These are phyloP conservation scores for Cervus canadensis DNA, from an alignment of 2,113 vertebrate genomes.

Conservation along the genomic window DNA sequence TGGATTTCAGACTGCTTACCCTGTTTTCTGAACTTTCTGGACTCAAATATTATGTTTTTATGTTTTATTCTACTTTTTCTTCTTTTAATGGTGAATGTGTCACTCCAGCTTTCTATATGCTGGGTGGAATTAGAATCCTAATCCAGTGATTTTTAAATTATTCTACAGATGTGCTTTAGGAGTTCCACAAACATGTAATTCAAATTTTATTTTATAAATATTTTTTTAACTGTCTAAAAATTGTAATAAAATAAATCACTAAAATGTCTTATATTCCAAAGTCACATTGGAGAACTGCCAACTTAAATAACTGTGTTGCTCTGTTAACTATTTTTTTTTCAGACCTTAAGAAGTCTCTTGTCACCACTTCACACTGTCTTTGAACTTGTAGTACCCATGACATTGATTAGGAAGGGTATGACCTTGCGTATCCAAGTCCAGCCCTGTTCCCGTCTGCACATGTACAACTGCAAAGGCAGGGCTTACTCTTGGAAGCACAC, in stretches of 20 bases:
- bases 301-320: neutral
- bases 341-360: neutral
- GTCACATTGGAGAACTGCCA: neutral
- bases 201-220: constrained; percentile 2
- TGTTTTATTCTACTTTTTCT: neutral
- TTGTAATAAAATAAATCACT: neutral
- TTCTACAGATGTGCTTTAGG: neutral
- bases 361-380: neutral
- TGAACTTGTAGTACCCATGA: neutral
- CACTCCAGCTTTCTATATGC: neutral
- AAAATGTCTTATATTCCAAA: neutral
- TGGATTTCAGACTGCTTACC: neutral
- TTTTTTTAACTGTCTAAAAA: constrained; percentile 34
- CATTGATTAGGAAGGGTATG: neutral
- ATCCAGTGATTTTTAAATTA: neutral
- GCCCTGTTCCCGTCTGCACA: neutral
- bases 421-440: neutral
- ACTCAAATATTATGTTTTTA: neutral
- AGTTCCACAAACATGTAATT: neutral
- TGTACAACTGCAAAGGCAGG: neutral
- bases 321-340: neutral
- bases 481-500: neutral
- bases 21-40: neutral
- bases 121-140: neutral
- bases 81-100: neutral